Evolutionary conservation across 2,888 invertebrate genomes (phyloP), one percentile per base, ranked within the genome.

Genomic region (Phymatocera aterrima): DNA sequence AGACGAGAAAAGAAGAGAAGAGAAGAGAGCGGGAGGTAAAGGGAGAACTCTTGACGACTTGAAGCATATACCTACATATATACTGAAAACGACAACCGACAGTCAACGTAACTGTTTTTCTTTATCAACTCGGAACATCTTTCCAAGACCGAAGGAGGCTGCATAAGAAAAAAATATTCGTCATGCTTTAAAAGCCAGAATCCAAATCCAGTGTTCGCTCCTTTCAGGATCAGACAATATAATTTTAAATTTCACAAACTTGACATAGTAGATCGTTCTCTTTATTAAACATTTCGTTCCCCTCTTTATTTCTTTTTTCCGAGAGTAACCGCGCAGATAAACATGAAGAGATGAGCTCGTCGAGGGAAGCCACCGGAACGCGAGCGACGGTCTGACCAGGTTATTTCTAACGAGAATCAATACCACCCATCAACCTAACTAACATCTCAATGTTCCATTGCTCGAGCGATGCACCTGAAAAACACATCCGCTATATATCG

Each of bases 71-170:
- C 43, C 40, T 65, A 65, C 43, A 65, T 65, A 65, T 24, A 65
- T 65, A 65, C 43, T 24, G 43, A 43, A 72, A 48, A 48, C 72
- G 51, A 51, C 65, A 51, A 21, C 72, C 72, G 51, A 72, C 72
- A 72, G 72, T 72, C 72, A 72, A 72, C 72, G 51, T 51, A 72
- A 72, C 72, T 72, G 72, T 72, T 72, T 34, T 72, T 72, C 72
- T 72, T 72, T 72, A 72, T 72, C 72, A 72, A 43, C 31, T n/a
- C 28, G 72, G 51, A 72, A 72, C 51, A 72, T 72, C 72, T 72
- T 72, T 18, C 48, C n/a, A 24, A 64, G 51, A 18, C 51, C 68
- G 12, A 43, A 46, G 21, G 68, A 68, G 68, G 68, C 68, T 68
- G 68, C 68, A 46, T 68, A 46, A 21, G 68, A 68, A 21, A 60